phyloP scores from a whole-genome alignment of 1,140 invertebrate genomes.

The Nylanderia fulva region DNA sequence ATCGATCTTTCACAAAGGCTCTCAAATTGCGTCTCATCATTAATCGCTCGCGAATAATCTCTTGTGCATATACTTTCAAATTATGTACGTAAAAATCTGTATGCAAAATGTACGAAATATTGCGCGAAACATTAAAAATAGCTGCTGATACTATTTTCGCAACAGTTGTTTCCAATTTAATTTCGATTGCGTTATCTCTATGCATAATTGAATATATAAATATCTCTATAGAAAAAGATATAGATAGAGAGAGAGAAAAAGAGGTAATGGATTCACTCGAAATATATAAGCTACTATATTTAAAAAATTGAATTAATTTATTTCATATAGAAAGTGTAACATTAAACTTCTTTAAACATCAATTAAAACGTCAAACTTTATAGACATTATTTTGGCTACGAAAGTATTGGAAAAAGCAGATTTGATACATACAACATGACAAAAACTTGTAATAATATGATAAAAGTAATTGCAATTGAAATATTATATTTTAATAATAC shows the following conservation, averaged over 20 bases:
- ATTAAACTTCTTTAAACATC: background rate
- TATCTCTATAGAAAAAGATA: background rate
- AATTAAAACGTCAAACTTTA: background rate
- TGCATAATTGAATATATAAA: constrained; percentile 55
- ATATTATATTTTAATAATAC: background rate
- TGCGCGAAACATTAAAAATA: constrained; percentile 35
- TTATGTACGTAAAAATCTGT: constrained; percentile 23
- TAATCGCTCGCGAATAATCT: constrained; percentile 30
- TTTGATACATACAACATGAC: background rate
- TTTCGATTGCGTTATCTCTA: constrained; percentile 39
- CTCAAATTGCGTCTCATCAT: constrained; percentile 54
- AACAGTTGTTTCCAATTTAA: constrained; percentile 45
- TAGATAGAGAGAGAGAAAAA: no score
- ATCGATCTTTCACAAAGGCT: constrained; percentile 65
- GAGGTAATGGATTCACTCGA: background rate
- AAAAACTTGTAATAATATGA: background rate
- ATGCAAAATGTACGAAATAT: constrained; percentile 27
- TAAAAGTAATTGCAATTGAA: background rate
- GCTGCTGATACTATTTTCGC: constrained; percentile 37
- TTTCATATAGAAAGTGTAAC: background rate
- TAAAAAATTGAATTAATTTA: background rate
- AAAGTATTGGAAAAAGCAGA: background rate
- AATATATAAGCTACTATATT: constrained; percentile 21
- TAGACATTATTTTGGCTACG: background rate
- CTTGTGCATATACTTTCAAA: background rate